Conservation (phyloP, 2,888 invertebrate species). For the Pollenia amentaria region DNA sequence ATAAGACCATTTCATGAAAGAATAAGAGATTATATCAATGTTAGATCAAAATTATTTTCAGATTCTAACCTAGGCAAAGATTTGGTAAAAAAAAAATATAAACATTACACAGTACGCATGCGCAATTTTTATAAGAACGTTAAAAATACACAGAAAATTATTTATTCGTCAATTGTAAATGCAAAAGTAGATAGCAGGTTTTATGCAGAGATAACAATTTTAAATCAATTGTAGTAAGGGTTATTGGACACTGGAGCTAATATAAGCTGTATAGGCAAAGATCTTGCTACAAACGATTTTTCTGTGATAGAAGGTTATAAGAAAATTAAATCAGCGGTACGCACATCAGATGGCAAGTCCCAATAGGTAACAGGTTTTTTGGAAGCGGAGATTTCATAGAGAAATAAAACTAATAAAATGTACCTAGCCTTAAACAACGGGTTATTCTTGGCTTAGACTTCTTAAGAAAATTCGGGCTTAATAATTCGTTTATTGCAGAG, state of each 20-base stretch:
- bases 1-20: constrained; percentile 18
- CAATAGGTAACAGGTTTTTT: constrained; percentile 2
- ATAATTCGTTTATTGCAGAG: background rate
- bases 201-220: constrained; percentile 10
- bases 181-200: background rate
- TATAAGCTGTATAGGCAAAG: constrained; percentile 11
- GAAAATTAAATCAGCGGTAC: background rate
- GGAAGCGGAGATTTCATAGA: background rate
- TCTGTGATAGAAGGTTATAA: background rate
- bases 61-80: background rate
- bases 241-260: background rate
- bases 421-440: background rate
- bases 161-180: background rate
- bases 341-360: constrained; percentile 10
- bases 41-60: constrained; percentile 6
- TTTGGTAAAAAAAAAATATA: background rate
- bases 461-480: constrained; percentile 15
- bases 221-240: constrained; percentile 1
- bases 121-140: constrained; percentile 27
- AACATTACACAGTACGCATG: constrained; percentile 11
- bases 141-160: background rate
- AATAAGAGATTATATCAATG: background rate
- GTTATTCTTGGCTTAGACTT: constrained; percentile 37
- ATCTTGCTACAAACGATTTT: constrained; percentile 17
- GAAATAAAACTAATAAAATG: background rate